Percentiles rank a stretch among this genome's conserved stretches.
Evolutionary conservation across 2,113 vertebrate genomes (phyloP).

Genomic region (Oreamnos americanus): DNA sequence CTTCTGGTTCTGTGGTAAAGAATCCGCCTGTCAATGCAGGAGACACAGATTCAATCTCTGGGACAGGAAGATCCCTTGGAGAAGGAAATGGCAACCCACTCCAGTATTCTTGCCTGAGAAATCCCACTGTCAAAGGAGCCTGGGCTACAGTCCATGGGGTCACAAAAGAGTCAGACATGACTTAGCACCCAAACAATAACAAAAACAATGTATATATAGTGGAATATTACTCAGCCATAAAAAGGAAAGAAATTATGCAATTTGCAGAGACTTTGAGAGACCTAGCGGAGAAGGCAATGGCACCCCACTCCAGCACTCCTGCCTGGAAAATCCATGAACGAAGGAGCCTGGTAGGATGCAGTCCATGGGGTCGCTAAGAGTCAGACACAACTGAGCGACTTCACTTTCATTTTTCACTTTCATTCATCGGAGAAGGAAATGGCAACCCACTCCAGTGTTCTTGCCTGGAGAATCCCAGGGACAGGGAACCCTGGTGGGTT

Average conservation of each 20-base stretch:
- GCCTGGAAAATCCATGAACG: too few species aligned
- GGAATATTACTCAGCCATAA: background rate
- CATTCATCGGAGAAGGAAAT: too few species aligned
- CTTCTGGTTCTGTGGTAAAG: background rate
- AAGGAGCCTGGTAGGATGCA: too few species aligned
- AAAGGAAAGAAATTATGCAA: background rate
- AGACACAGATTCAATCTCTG: background rate
- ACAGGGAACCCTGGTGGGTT: accelerated
- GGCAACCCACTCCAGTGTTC: too few species aligned
- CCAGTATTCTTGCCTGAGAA: background rate
- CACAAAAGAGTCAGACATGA: background rate
- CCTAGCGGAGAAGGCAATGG: background rate
- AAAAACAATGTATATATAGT: background rate
- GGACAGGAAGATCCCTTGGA: background rate
- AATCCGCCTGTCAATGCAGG: background rate
- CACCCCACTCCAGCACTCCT: too few species aligned
- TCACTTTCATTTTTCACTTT: too few species aligned
- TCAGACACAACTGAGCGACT: accelerated
- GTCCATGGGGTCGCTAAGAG: too few species aligned
- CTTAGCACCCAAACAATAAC: background rate
- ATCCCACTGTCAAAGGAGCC: background rate
- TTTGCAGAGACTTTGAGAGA: background rate
- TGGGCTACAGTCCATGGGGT: background rate
- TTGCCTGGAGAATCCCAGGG: too few species aligned
- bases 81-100: background rate